A percentile compares a stretch with the other conserved stretches of the same genome.
Evolutionary conservation across 1,140 invertebrate genomes (phyloP).

Genomic region (Anthonomus grandis): DNA sequence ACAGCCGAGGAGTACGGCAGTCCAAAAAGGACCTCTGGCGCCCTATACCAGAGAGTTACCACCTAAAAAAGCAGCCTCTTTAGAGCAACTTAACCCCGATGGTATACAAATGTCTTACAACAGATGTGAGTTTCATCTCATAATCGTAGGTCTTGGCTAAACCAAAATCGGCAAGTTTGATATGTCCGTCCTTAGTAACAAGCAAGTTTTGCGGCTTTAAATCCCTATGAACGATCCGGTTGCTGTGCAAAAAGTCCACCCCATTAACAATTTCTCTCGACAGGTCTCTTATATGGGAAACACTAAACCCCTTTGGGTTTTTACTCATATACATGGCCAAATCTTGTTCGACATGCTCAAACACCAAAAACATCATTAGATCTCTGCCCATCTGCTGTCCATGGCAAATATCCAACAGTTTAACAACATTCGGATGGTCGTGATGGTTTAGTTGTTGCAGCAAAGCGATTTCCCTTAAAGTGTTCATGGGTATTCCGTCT

Average conservation of each 20-base stretch:
- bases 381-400: conserved; percentile 68
- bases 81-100: background rate
- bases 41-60: conserved; percentile 94
- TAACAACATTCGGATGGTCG: conserved; percentile 91
- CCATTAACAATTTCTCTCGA: conserved; percentile 81
- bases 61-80: too few species aligned
- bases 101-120: conserved; percentile 63
- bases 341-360: conserved; percentile 94
- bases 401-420: conserved; percentile 90
- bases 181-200: conserved; percentile 73
- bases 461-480: conserved; percentile 83
- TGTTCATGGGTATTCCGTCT: conserved; percentile 86
- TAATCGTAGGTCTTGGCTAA: conserved; percentile 91
- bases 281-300: conserved; percentile 37
- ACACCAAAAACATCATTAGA: conserved; percentile 87
- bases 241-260: conserved; percentile 91
- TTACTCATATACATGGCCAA: conserved; percentile 74
- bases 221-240: conserved; percentile 88
- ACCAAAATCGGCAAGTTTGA: conserved; percentile 97
- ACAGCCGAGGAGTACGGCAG: conserved; percentile 87
- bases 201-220: conserved; percentile 95
- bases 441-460: conserved; percentile 83
- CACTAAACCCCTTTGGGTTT: conserved; percentile 30
- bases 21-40: conserved; percentile 91
- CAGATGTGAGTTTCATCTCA: conserved; percentile 90